Evolutionary conservation across 64 coral and sea anemone genomes (phyloP).

Genomic region (Astreopora myriophthalma): DNA sequence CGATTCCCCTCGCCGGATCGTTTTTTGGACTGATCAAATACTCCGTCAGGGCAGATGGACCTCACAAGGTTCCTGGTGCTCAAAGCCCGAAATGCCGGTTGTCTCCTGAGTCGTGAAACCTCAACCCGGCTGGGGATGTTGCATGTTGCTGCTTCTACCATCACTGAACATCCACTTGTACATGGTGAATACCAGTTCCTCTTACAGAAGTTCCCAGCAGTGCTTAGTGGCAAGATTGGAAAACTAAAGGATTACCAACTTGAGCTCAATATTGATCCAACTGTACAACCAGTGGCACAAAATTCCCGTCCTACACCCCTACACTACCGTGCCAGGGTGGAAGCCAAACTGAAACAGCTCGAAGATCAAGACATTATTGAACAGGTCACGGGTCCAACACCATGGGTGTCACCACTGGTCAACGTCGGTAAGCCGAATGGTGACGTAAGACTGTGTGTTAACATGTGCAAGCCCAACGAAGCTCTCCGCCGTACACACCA

Average conservation of each 20-base stretch:
- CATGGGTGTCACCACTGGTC: background rate
- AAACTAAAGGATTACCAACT: constrained; percentile 16
- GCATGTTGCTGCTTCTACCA: background rate
- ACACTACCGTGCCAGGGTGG: background rate
- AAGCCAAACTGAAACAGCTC: constrained; percentile 8
- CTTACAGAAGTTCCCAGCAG: constrained; percentile 23
- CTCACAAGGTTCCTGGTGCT: constrained; percentile 21
- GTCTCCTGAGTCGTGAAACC: constrained; percentile 34
- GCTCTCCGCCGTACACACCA: background rate
- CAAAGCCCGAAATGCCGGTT: constrained; percentile 18
- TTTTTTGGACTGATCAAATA: constrained; percentile 6
- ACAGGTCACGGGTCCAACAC: background rate
- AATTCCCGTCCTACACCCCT: background rate
- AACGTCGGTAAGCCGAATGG: background rate
- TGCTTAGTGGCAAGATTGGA: background rate
- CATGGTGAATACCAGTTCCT: background rate
- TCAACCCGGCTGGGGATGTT: constrained; percentile 14
- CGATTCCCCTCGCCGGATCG: background rate
- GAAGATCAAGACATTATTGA: background rate
- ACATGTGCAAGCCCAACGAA: background rate
- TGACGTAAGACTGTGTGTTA: background rate
- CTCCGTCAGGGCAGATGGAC: background rate
- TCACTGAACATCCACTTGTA: constrained; percentile 1
- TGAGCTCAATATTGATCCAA: background rate
- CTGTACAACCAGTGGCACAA: background rate